These are phyloP conservation scores for Pterocles burchelli DNA, from an alignment of 2,113 vertebrate species.

Conservation along the genomic window DNA sequence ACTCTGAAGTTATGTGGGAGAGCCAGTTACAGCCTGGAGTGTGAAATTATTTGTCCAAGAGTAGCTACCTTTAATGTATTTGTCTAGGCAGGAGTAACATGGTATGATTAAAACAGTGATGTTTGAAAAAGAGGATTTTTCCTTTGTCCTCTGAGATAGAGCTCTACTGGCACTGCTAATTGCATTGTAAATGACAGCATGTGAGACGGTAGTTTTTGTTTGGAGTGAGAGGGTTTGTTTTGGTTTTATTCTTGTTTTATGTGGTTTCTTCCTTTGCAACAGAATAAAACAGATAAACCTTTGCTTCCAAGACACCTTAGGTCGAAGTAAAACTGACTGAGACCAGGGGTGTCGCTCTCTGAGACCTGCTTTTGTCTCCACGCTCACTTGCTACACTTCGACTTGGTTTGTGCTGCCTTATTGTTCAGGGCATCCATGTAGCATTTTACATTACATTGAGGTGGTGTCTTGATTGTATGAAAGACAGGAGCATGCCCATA, in stretches of 20 bases:
- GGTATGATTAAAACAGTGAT: neutral
- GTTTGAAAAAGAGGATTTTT: neutral
- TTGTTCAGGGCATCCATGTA: neutral
- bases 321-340: neutral
- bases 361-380: neutral
- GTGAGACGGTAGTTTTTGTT: neutral
- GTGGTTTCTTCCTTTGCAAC: neutral
- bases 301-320: neutral
- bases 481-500: neutral
- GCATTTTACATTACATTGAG: neutral
- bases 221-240: neutral
- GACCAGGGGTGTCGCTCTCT: neutral
- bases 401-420: neutral
- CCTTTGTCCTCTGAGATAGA: neutral
- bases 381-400: accelerated
- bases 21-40: neutral
- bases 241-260: neutral
- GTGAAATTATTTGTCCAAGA: neutral
- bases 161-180: neutral
- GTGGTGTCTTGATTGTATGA: neutral
- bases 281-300: neutral
- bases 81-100: neutral
- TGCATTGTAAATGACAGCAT: neutral
- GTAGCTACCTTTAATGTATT: neutral
- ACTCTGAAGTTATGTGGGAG: neutral